Conservation (phyloP, 2,113 vertebrate species). For the Hippolais icterina region DNA sequence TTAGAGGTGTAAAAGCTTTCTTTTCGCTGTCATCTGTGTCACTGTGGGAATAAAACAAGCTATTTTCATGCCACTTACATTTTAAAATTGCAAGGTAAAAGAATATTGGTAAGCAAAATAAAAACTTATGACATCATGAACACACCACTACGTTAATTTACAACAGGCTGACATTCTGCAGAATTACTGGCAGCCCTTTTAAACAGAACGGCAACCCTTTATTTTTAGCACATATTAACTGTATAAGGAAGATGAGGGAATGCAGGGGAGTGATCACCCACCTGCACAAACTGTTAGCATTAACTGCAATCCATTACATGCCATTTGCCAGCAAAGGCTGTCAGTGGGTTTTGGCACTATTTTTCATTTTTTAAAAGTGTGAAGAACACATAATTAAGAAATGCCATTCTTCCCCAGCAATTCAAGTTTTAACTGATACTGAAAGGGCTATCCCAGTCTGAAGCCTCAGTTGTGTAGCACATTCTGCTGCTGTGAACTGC, state of each 20-base stretch:
- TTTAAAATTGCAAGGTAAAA: not conserved
- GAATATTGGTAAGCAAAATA: not conserved
- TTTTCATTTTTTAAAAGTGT: not conserved
- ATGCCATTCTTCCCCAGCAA: not conserved
- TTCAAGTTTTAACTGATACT: not conserved
- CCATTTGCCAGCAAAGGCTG: not conserved
- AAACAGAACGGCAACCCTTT: not conserved
- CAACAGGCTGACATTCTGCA: not conserved
- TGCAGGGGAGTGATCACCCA: not conserved
- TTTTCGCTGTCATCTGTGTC: not conserved
- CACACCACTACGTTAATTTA: not conserved
- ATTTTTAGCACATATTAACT: not conserved
- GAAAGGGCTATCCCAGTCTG: not conserved
- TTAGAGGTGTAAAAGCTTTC: not conserved
- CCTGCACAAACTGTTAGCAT: not conserved
- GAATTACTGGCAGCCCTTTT: not conserved
- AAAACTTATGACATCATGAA: accelerated
- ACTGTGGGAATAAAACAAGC: not conserved
- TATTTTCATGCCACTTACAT: not conserved
- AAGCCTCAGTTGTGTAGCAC: not conserved
- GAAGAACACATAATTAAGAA: not conserved
- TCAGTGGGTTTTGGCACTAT: not conserved
- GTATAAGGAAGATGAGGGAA: not conserved
- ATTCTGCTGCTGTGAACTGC: not conserved
- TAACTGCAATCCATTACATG: not conserved